Conservation (phyloP, 1,140 invertebrate species). For the Reticulitermes speratus region DNA sequence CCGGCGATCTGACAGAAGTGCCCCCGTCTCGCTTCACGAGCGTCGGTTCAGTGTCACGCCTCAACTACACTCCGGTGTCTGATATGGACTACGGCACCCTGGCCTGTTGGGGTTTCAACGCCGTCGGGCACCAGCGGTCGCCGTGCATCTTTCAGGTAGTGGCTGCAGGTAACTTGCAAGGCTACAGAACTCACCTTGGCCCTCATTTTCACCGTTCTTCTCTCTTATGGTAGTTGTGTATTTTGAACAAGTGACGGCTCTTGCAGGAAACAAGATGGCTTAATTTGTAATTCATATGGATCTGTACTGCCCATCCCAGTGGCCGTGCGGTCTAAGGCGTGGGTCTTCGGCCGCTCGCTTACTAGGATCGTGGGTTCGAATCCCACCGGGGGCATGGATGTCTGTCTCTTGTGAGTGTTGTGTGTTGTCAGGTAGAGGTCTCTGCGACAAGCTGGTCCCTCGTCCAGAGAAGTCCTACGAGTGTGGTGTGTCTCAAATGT, state of each 20-base stretch:
- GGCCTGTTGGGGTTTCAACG: slow-evolving; percentile 80
- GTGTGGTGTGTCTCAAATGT: no score
- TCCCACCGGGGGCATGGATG: no score
- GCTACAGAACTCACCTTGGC: slow-evolving; percentile 22
- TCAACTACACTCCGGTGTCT: slow-evolving; percentile 80
- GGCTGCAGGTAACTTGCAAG: slow-evolving; percentile 58
- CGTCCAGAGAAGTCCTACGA: no score
- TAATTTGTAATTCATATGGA: no score
- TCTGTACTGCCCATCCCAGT: no score
- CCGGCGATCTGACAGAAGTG: slow-evolving; percentile 76
- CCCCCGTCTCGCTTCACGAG: slow-evolving; percentile 62
- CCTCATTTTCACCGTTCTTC: slow-evolving; percentile 3
- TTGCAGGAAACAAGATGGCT: no score
- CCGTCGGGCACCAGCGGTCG: slow-evolving; percentile 74
- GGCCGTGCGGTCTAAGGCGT: no score
- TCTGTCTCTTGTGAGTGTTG: no score
- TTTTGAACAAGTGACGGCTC: background rate
- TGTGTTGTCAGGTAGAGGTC: no score
- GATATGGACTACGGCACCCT: slow-evolving; percentile 87
- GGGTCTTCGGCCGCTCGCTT: no score
- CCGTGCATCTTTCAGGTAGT: slow-evolving; percentile 86
- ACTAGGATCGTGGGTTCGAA: no score
- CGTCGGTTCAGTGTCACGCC: slow-evolving; percentile 66
- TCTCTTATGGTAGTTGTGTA: background rate
- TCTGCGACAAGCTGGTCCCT: no score